A percentile compares a stretch with the other conserved stretches of the same genome.
Conservation (phyloP, 2,113 vertebrate genomes). For the Hemicordylus capensis region DNA sequence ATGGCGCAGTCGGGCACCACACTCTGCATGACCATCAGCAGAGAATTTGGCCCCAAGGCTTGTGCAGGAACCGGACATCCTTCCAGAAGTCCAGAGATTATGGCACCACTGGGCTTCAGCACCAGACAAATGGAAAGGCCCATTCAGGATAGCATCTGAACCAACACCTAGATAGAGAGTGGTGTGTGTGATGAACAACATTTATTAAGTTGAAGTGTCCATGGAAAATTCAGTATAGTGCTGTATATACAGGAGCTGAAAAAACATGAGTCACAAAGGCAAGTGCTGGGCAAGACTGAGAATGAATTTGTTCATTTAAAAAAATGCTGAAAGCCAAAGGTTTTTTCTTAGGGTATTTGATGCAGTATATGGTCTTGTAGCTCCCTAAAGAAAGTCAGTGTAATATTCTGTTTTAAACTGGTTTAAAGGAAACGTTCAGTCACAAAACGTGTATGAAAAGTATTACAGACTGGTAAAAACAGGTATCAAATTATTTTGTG, state of each 20-base stretch:
- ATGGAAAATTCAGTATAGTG: neutral
- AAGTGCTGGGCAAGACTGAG: neutral
- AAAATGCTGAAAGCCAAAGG: neutral
- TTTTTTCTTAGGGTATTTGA: neutral
- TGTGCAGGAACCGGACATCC: too few relatives aligned
- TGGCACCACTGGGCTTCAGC: too few relatives aligned
- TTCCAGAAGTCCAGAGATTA: too few relatives aligned
- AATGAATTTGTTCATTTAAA: neutral
- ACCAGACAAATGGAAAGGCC: neutral
- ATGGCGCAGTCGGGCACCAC: too few relatives aligned
- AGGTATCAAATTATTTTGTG: neutral
- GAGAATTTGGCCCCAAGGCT: too few relatives aligned
- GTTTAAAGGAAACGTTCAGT: constrained; percentile 38
- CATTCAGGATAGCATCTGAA: neutral
- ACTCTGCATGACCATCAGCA: too few relatives aligned
- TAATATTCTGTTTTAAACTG: constrained; percentile 38
- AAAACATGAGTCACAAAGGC: neutral
- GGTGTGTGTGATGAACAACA: too few relatives aligned
- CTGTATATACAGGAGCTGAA: neutral
- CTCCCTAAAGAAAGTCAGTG: neutral
- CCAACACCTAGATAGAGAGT: neutral
- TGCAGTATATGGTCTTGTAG: constrained; percentile 21
- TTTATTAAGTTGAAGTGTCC: too few relatives aligned
- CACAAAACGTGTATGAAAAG: constrained; percentile 26
- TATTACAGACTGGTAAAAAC: constrained; percentile 29